A percentile compares a stretch with the other conserved stretches of the same genome.
Evolutionary conservation across 2,888 invertebrate species (phyloP).

Genomic region (Euzophera pinguis): DNA sequence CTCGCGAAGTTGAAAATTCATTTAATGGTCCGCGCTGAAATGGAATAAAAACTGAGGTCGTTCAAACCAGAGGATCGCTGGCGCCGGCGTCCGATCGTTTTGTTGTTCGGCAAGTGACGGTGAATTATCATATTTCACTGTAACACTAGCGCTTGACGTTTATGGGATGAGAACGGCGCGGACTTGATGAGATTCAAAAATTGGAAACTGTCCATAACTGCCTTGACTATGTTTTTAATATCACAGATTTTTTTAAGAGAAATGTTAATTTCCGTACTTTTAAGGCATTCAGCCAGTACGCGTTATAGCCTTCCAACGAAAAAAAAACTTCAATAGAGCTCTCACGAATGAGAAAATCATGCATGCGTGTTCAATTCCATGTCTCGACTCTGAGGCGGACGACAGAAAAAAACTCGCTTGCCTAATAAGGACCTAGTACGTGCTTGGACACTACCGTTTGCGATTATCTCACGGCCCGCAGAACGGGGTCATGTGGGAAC

Average conservation of each 20-base stretch:
- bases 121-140: slow-evolving; percentile 67
- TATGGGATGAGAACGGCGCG: slow-evolving; percentile 41
- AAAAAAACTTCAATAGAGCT: slow-evolving; percentile 37
- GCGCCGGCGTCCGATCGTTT: slow-evolving; percentile 52
- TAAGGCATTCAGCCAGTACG: no score
- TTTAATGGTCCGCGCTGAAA: slow-evolving; percentile 58
- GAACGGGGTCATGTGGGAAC: slow-evolving; percentile 70
- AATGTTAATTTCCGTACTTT: no score
- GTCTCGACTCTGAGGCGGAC: slow-evolving; percentile 37
- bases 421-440: slow-evolving; percentile 71
- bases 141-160: slow-evolving; percentile 56
- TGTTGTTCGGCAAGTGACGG: slow-evolving; percentile 42
- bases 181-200: slow-evolving; percentile 37
- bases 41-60: slow-evolving; percentile 60
- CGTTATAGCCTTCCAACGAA: not conserved
- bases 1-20: slow-evolving; percentile 44
- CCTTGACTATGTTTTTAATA: not conserved
- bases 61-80: slow-evolving; percentile 59
- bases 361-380: slow-evolving; percentile 54
- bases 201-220: slow-evolving; percentile 30
- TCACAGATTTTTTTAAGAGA: no score
- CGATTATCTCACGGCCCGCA: slow-evolving; percentile 73
- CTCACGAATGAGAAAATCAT: slow-evolving; percentile 41
- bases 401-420: slow-evolving; percentile 56
- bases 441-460: slow-evolving; percentile 67